These are phyloP conservation scores for Ochotona curzoniae DNA, from an alignment of 2,113 vertebrate genomes.

Conservation along the genomic window DNA sequence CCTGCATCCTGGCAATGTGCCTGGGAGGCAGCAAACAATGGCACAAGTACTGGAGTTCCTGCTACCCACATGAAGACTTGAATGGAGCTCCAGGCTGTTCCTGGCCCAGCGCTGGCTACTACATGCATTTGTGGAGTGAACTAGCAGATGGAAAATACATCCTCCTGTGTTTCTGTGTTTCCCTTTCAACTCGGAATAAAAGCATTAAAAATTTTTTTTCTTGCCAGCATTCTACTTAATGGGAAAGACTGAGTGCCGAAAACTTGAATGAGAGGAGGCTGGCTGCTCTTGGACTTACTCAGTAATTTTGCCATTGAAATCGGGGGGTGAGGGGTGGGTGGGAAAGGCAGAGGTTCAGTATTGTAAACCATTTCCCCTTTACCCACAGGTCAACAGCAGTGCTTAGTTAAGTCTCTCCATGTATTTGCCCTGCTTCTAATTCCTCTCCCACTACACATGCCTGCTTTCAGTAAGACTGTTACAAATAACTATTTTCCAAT, in stretches of 20 bases:
- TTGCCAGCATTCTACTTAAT: neutral
- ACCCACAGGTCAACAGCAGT: fast-evolving
- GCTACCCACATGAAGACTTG: too few relatives aligned
- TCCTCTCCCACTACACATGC: neutral
- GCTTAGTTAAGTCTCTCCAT: neutral
- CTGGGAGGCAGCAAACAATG: too few relatives aligned
- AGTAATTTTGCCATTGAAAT: neutral
- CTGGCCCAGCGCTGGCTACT: too few relatives aligned
- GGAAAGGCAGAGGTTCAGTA: neutral
- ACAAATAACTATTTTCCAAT: neutral
- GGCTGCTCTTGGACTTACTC: neutral
- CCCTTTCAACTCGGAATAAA: too few relatives aligned
- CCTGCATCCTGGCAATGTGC: too few relatives aligned
- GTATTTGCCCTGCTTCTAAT: neutral
- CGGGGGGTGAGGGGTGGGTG: neutral
- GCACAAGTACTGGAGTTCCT: too few relatives aligned
- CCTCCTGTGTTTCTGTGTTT: too few relatives aligned
- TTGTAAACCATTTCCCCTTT: neutral
- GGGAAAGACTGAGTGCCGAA: neutral
- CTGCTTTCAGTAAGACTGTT: neutral
- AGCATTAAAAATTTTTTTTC: neutral
- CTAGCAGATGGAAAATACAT: too few relatives aligned
- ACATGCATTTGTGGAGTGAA: too few relatives aligned
- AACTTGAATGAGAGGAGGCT: neutral
- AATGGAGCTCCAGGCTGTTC: too few relatives aligned